Evolutionary conservation across 2,888 invertebrate genomes (phyloP).

Genomic region (Acleris emargana): DNA sequence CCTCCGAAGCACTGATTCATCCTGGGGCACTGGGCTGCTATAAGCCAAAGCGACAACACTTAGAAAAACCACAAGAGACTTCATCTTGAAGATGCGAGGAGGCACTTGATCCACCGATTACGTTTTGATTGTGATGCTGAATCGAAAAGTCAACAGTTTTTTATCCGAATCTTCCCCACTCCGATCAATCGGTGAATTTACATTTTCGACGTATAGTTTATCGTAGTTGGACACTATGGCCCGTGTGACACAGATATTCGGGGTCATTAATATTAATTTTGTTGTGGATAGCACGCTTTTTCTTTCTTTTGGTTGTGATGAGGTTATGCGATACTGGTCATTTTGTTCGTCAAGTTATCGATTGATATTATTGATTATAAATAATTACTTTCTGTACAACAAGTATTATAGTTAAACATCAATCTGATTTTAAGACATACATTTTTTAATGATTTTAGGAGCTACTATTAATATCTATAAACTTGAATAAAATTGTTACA

Average conservation of each 20-base stretch:
- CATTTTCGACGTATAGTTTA: constrained; percentile 71
- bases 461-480: no score
- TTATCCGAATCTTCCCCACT: constrained; percentile 78
- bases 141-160: constrained; percentile 74
- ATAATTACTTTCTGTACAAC: background rate
- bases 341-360: background rate
- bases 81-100: constrained; percentile 60
- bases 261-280: constrained; percentile 73
- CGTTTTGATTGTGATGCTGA: constrained; percentile 71
- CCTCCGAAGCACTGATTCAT: constrained; percentile 63
- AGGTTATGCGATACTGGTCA: constrained; percentile 54
- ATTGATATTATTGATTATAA: constrained; percentile 1
- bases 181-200: constrained; percentile 60
- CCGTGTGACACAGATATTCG: constrained; percentile 68
- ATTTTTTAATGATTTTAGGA: no score
- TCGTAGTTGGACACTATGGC: constrained; percentile 66
- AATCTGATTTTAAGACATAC: no score
- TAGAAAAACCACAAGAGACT: constrained; percentile 63
- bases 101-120: constrained; percentile 61
- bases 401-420: no score
- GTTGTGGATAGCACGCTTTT: constrained; percentile 57
- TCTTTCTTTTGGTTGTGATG: constrained; percentile 56
- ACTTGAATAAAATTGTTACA: no score
- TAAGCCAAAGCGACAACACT: constrained; percentile 61
- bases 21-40: constrained; percentile 62